Percentiles rank a stretch among this genome's conserved stretches.
phyloP scores from a whole-genome alignment of 2,797 vertebrate species.

The Argentina silus region DNA sequence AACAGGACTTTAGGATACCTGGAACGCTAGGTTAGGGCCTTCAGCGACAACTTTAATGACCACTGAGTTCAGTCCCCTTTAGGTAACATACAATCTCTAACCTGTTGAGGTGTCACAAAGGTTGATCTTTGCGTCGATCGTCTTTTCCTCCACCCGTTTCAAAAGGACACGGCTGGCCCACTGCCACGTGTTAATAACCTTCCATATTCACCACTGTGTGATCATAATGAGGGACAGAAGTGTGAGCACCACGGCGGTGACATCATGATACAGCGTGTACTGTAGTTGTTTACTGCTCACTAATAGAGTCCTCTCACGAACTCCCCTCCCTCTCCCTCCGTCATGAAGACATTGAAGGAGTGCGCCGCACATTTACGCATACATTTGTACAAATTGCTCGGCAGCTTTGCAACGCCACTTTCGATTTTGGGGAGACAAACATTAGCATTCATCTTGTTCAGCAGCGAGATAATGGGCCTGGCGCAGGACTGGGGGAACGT shows the following conservation, averaged over 20 bases:
- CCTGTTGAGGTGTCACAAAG: neutral
- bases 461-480: slow-evolving; percentile 48
- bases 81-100: no score
- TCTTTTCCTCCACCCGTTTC: neutral
- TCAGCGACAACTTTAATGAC: no score
- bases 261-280: slow-evolving; percentile 1
- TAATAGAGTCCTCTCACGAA: neutral
- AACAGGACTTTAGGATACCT: no score
- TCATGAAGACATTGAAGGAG: slow-evolving; percentile 37
- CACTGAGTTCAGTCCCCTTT: no score
- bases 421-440: slow-evolving; percentile 38
- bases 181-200: neutral
- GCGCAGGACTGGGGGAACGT: slow-evolving; percentile 23
- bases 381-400: slow-evolving; percentile 48
- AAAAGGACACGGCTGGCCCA: neutral
- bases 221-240: neutral
- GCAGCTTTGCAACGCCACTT: slow-evolving; percentile 38
- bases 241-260: neutral
- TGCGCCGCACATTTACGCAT: slow-evolving; percentile 32
- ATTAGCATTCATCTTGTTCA: slow-evolving; percentile 60
- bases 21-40: no score
- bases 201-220: neutral
- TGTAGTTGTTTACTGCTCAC: slow-evolving; percentile 7
- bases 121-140: neutral
- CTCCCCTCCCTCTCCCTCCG: neutral